Percentiles rank a stretch among this genome's conserved stretches.
These are phyloP conservation scores for Clupea harengus DNA, from an alignment of 2,113 vertebrate genomes.

Conservation along the genomic window DNA sequence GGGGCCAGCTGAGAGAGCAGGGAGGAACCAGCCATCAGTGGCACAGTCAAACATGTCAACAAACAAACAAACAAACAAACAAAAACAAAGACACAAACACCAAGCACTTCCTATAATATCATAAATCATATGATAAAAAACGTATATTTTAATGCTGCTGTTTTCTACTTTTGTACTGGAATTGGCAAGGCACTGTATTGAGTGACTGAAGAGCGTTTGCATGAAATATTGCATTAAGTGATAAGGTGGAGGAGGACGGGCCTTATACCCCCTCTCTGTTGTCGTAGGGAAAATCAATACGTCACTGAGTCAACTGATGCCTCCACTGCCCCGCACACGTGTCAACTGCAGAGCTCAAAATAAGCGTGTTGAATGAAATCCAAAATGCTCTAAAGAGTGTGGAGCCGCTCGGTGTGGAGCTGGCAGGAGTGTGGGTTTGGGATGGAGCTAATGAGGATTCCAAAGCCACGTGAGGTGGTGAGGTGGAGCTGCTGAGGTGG, in stretches of 20 bases:
- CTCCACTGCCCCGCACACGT: not conserved
- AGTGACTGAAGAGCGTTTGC: not conserved
- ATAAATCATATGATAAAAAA: not conserved
- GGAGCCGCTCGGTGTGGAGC: not conserved
- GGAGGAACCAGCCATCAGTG: not conserved
- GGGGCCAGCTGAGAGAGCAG: constrained; percentile 80
- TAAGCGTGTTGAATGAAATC: not conserved
- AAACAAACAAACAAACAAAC: not conserved
- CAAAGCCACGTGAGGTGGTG: not conserved
- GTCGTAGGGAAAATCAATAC: not conserved
- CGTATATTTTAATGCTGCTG: not conserved
- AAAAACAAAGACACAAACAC: not conserved
- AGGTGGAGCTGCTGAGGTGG: not conserved
- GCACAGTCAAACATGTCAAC: constrained; percentile 10
- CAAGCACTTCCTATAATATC: not conserved
- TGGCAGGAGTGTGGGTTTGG: not conserved
- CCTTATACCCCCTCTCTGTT: not conserved
- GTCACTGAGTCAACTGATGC: not conserved
- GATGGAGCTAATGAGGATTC: not conserved
- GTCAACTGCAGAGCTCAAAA: not conserved
- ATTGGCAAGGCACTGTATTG: not conserved
- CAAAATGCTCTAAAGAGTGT: not conserved
- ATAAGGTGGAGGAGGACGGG: not conserved
- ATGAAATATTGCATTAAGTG: not conserved
- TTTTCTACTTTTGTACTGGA: not conserved